Conservation (phyloP, 2,797 vertebrate genomes). For the Amphiprion clarkii region DNA sequence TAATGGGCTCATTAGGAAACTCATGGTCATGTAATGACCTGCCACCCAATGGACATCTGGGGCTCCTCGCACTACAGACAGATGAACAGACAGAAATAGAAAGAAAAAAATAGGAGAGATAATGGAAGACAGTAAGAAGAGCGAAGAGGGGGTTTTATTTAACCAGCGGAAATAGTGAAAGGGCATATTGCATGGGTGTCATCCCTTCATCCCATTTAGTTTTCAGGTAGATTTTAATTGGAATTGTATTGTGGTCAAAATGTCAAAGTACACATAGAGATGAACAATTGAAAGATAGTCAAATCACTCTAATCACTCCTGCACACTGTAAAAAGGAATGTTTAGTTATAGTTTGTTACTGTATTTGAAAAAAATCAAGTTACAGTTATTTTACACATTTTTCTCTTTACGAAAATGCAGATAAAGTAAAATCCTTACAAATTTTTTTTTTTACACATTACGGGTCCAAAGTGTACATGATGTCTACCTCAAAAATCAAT, state of each 20-base stretch:
- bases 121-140: constrained; percentile 9
- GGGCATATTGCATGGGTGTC: neutral
- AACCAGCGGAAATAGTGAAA: constrained; percentile 16
- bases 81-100: constrained; percentile 55
- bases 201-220: neutral
- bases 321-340: too few relatives aligned
- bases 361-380: too few relatives aligned
- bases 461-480: too few relatives aligned
- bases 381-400: too few relatives aligned
- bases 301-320: neutral
- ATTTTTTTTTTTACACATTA: too few relatives aligned
- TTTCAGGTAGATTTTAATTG: constrained; percentile 12
- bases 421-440: too few relatives aligned
- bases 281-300: neutral
- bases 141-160: constrained; percentile 3
- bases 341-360: too few relatives aligned
- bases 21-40: constrained; percentile 67
- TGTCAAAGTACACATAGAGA: neutral
- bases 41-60: constrained; percentile 52
- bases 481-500: too few relatives aligned
- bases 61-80: constrained; percentile 19
- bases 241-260: neutral
- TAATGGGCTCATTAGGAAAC: constrained; percentile 75
- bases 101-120: constrained; percentile 17
- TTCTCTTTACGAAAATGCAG: too few relatives aligned